Conservation (phyloP, 2,797 vertebrate genomes). For the Sebastes elongatus region DNA sequence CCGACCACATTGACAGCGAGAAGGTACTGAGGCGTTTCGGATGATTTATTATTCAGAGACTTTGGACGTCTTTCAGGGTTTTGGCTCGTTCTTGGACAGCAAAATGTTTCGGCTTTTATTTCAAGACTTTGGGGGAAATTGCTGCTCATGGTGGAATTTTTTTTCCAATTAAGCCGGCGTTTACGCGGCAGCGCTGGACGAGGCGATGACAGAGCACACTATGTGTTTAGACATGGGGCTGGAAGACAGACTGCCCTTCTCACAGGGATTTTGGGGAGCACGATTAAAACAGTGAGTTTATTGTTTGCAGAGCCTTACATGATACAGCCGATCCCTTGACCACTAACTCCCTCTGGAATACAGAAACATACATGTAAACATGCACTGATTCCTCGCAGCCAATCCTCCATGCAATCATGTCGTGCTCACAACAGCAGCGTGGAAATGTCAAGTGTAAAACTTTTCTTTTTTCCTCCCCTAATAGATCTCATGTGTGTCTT, state of each 20-base stretch:
- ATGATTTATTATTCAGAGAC: conserved; percentile 56
- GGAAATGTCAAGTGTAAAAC: conserved; percentile 58
- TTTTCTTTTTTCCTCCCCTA: neutral
- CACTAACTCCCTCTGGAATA: conserved; percentile 27
- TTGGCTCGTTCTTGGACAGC: conserved; percentile 43
- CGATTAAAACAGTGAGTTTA: conserved; percentile 79
- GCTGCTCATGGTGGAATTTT: conserved; percentile 48
- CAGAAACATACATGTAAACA: conserved; percentile 11
- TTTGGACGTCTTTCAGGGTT: conserved; percentile 17
- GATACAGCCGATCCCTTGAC: conserved; percentile 59
- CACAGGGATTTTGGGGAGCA: conserved; percentile 62
- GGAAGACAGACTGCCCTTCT: conserved; percentile 56
- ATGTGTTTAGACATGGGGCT: conserved; percentile 58
- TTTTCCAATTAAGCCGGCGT: conserved; percentile 66
- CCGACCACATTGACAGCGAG: conserved; percentile 33
- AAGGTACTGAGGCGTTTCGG: conserved; percentile 26
- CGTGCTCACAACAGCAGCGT: conserved; percentile 40
- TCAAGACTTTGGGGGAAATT: conserved; percentile 42
- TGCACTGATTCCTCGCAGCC: conserved; percentile 3
- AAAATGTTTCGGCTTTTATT: conserved; percentile 32
- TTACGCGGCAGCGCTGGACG: conserved; percentile 57
- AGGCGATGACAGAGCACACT: conserved; percentile 72
- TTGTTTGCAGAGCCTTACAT: conserved; percentile 75
- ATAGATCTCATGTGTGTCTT: conserved; percentile 64
- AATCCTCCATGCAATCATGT: conserved; percentile 34